These are phyloP conservation scores for Ptiloglossa arizonensis DNA, from an alignment of 1,140 invertebrate species.

Conservation along the genomic window DNA sequence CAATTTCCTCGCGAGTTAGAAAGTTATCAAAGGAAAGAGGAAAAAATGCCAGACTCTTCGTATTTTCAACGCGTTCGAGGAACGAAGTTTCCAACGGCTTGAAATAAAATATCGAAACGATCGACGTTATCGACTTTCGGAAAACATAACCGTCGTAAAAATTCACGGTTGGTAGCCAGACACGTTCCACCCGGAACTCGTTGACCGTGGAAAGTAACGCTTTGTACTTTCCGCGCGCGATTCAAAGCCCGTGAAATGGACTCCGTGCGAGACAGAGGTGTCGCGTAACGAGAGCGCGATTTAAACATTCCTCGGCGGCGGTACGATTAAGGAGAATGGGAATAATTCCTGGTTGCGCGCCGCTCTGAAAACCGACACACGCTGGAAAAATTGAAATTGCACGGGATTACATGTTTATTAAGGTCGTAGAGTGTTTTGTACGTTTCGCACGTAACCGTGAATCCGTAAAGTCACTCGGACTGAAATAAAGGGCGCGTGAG, in stretches of 20 bases:
- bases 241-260: constrained; percentile 35
- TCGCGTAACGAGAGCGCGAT: constrained; percentile 1
- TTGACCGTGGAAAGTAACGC: neutral
- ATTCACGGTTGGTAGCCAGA: no score
- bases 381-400: constrained; percentile 26
- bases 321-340: neutral
- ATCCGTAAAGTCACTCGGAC: constrained; percentile 13
- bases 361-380: neutral
- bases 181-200: no score
- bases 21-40: neutral
- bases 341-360: constrained; percentile 18
- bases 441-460: constrained; percentile 48
- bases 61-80: neutral
- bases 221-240: constrained; percentile 43
- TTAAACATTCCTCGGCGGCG: neutral
- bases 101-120: neutral
- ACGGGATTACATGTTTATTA: constrained; percentile 5
- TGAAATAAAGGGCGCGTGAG: constrained; percentile 14
- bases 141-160: neutral
- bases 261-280: neutral
- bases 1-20: neutral
- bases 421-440: constrained; percentile 8
- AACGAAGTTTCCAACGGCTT: neutral
- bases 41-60: neutral
- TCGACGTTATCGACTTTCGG: no score